These are phyloP conservation scores for Cloeon dipterum DNA, from an alignment of 2,888 invertebrate species.

Conservation along the genomic window DNA sequence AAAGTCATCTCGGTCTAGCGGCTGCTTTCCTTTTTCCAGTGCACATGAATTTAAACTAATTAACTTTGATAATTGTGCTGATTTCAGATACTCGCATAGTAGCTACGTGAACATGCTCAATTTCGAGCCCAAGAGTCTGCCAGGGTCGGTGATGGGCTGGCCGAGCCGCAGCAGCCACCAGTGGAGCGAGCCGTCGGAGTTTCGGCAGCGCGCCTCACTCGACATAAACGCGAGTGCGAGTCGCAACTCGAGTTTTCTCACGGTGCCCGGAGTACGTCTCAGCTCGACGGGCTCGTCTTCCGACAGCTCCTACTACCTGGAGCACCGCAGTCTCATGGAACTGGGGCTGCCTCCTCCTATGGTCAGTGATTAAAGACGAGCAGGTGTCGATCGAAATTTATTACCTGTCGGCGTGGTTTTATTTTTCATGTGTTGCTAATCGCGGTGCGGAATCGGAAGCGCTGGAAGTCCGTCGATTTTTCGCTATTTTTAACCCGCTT, in stretches of 20 bases:
- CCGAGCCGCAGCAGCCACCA: background rate
- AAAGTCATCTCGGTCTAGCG: too few relatives aligned
- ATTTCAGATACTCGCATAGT: slow-evolving; percentile 1
- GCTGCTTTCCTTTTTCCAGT: too few relatives aligned
- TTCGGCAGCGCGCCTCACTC: background rate
- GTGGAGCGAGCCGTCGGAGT: background rate
- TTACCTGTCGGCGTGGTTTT: too few relatives aligned
- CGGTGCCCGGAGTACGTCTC: slow-evolving; percentile 19
- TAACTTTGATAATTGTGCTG: too few relatives aligned
- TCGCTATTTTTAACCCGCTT: too few relatives aligned
- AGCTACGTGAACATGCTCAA: slow-evolving; percentile 1
- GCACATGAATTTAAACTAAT: too few relatives aligned
- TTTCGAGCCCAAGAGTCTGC: slow-evolving; percentile 7
- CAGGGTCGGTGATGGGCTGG: slow-evolving; percentile 7
- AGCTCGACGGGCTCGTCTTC: slow-evolving; percentile 70
- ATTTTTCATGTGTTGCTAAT: too few relatives aligned
- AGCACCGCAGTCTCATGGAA: slow-evolving; percentile 56
- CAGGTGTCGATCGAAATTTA: too few relatives aligned
- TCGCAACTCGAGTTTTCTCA: slow-evolving; percentile 6
- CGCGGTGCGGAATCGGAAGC: too few relatives aligned
- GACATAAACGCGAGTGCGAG: background rate
- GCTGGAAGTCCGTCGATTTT: too few relatives aligned
- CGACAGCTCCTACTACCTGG: slow-evolving; percentile 60
- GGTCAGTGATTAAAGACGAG: too few relatives aligned
- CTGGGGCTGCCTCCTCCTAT: slow-evolving; percentile 44